A percentile compares a stretch with the other conserved stretches of the same genome.
Conservation (phyloP, 2,113 vertebrate species). For the Oncorhynchus nerka region DNA sequence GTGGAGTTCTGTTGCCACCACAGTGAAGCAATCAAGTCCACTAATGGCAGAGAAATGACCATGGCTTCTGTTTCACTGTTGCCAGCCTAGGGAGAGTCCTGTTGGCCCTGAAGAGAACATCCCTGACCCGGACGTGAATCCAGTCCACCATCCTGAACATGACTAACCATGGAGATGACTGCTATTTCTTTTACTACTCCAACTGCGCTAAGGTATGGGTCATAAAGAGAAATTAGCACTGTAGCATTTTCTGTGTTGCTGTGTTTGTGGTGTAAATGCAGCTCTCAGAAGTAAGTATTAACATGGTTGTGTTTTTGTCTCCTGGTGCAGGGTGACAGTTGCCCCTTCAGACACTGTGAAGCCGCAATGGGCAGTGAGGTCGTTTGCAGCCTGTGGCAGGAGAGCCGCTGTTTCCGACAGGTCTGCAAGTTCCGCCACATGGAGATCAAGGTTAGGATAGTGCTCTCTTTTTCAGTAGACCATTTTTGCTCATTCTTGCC, state of each 20-base stretch:
- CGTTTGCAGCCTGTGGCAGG: slow-evolving; percentile 90
- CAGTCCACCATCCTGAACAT: slow-evolving; percentile 63
- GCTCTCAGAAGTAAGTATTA: not conserved
- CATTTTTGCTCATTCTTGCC: not conserved
- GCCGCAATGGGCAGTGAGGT: slow-evolving; percentile 90
- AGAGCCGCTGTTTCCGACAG: slow-evolving; percentile 87
- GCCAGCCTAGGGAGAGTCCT: slow-evolving; percentile 40
- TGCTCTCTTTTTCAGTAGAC: not conserved
- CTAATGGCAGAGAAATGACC: not conserved
- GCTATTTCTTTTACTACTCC: slow-evolving; percentile 98
- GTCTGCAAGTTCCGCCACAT: slow-evolving; percentile 95
- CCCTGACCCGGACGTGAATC: slow-evolving; percentile 35
- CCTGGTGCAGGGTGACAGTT: slow-evolving; percentile 83
- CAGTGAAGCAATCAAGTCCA: not conserved
- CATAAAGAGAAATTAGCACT: not conserved
- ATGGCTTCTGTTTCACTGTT: slow-evolving; percentile 28
- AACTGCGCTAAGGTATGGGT: slow-evolving; percentile 84
- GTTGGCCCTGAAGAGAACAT: slow-evolving; percentile 52
- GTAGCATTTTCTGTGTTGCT: not conserved
- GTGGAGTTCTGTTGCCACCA: not conserved
- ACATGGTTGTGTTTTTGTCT: not conserved
- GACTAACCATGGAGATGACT: slow-evolving; percentile 91
- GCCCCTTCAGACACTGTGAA: slow-evolving; percentile 92
- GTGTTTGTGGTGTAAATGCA: not conserved
- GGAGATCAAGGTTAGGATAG: slow-evolving; percentile 87